phyloP scores from a whole-genome alignment of 2,797 vertebrate genomes.

The Microcaecilia unicolor region DNA sequence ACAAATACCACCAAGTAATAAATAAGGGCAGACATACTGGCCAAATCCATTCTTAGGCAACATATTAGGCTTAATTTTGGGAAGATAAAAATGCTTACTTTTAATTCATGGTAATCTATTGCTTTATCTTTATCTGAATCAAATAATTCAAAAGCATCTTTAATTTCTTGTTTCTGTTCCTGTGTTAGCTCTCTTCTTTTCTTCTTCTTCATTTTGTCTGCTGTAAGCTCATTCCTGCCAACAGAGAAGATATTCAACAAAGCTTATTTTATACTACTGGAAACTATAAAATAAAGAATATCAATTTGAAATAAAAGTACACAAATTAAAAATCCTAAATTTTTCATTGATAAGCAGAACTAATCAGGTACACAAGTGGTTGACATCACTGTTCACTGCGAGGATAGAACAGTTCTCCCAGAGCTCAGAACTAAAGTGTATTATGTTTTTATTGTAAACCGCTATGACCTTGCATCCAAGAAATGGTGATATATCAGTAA shows the following conservation, averaged over 20 bases:
- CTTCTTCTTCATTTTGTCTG: conserved; percentile 72
- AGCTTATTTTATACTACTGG: neutral
- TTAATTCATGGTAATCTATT: conserved; percentile 85
- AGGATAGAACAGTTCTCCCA: no score
- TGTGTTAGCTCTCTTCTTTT: conserved; percentile 75
- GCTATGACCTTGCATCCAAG: no score
- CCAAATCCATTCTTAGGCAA: no score
- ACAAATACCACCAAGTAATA: no score
- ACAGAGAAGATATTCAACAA: conserved; percentile 6
- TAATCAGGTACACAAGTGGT: no score
- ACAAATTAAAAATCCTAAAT: neutral
- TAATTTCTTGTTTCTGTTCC: conserved; percentile 83
- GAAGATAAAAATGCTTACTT: conserved; percentile 48
- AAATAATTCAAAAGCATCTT: conserved; percentile 84
- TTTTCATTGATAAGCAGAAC: no score
- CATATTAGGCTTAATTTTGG: no score
- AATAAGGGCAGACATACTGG: no score
- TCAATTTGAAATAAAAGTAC: neutral
- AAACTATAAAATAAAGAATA: neutral
- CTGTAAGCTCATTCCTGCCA: conserved; percentile 56
- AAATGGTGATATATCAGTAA: no score
- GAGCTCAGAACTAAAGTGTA: no score
- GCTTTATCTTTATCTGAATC: conserved; percentile 82
- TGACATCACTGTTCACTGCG: no score
- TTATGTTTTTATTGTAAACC: no score